Percentiles rank a stretch among this genome's conserved stretches.
Conservation (phyloP, 1,140 invertebrate genomes). For the Berghia stephanieae region DNA sequence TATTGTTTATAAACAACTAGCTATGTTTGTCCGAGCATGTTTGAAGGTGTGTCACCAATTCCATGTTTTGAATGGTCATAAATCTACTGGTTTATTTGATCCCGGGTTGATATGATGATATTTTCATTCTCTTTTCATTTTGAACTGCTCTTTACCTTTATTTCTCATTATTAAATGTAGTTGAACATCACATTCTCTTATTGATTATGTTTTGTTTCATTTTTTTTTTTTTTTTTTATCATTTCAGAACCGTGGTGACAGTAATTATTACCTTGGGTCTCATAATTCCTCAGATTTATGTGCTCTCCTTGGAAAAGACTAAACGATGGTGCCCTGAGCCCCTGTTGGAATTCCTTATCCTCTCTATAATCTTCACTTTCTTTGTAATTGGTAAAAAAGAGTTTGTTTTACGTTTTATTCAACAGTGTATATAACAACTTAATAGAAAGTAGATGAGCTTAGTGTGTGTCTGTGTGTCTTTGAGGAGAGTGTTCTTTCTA, state of each 20-base stretch:
- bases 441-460: not conserved
- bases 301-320: slow-evolving; percentile 42
- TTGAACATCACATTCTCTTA: too few species aligned
- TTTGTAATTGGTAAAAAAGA: slow-evolving; percentile 45
- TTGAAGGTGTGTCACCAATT: too few species aligned
- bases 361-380: slow-evolving; percentile 52
- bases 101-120: too few species aligned
- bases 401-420: not conserved
- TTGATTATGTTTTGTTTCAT: too few species aligned
- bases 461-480: not conserved
- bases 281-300: slow-evolving; percentile 49
- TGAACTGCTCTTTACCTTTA: too few species aligned
- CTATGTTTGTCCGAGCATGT: too few species aligned
- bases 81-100: too few species aligned
- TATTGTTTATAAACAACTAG: too few species aligned
- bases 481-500: not conserved
- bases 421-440: not conserved
- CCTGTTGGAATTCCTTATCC: slow-evolving; percentile 51
- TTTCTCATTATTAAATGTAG: too few species aligned
- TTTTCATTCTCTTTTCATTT: too few species aligned
- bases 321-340: slow-evolving; percentile 47
- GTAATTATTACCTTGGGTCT: slow-evolving; percentile 38
- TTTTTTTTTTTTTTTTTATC: not conserved
- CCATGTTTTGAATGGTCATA: too few species aligned
- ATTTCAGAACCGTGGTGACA: slow-evolving; percentile 46